These are phyloP conservation scores for Lamproptera curius DNA, from an alignment of 2,888 invertebrate species.

Conservation along the genomic window DNA sequence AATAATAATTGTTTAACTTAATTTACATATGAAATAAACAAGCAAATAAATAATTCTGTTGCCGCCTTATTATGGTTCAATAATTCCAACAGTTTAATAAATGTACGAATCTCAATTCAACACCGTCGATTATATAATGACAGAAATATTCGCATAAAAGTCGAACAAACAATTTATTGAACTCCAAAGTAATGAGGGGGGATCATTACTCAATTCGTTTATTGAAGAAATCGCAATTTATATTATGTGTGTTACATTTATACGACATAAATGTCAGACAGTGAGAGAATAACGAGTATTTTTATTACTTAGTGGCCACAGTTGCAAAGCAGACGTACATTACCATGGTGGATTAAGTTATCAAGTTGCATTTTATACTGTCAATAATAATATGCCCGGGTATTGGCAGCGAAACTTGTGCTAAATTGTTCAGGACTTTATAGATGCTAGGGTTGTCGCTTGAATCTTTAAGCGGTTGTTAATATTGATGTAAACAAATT, in stretches of 20 bases:
- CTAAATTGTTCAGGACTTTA: neutral
- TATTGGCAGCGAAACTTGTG: slow-evolving; percentile 21
- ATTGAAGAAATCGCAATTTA: slow-evolving; percentile 8
- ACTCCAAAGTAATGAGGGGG: neutral
- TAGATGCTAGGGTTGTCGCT: slow-evolving; percentile 5
- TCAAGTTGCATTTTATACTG: slow-evolving; percentile 50
- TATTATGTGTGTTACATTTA: slow-evolving; percentile 15
- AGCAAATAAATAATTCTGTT: too few species aligned
- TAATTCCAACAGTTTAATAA: too few species aligned
- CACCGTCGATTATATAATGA: neutral
- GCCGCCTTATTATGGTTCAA: too few species aligned
- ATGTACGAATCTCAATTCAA: neutral
- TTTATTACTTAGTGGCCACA: slow-evolving; percentile 31
- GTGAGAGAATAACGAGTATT: slow-evolving; percentile 24
- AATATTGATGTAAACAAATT: too few species aligned
- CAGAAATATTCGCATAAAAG: neutral
- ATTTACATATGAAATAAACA: too few species aligned
- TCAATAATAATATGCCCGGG: slow-evolving; percentile 47
- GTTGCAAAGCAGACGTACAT: slow-evolving; percentile 25
- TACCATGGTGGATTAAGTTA: slow-evolving; percentile 53
- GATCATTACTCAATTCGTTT: neutral
- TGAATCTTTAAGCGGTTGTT: too few species aligned
- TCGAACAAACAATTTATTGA: neutral
- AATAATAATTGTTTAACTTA: too few species aligned
- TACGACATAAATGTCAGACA: slow-evolving; percentile 24